Evolutionary conservation across 2,888 invertebrate genomes (phyloP).

Genomic region (Baccha elongata): DNA sequence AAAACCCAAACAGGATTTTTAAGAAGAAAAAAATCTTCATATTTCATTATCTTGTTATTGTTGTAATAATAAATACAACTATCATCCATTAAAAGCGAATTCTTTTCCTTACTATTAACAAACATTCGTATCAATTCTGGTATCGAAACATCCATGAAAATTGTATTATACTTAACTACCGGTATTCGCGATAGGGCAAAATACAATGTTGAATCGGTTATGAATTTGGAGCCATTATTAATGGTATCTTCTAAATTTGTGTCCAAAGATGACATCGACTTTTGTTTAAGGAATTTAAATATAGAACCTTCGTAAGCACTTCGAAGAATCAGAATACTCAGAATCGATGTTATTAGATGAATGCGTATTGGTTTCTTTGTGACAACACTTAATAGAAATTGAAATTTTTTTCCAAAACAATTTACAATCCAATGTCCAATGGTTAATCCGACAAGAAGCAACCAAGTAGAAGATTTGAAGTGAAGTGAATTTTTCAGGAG

Average conservation of each 20-base stretch:
- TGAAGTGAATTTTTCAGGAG: not conserved
- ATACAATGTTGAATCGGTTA: not conserved
- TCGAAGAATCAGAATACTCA: conserved; percentile 52
- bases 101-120: not conserved
- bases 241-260: conserved; percentile 2
- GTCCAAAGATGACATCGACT: conserved; percentile 74
- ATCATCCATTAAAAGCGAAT: not conserved
- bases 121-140: not conserved
- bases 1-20: not conserved
- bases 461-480: not conserved
- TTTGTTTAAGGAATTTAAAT: conserved; percentile 75
- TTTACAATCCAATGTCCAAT: not conserved
- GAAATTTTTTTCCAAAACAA: not conserved
- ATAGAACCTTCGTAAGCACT: conserved; percentile 76
- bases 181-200: not conserved
- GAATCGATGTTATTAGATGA: not conserved
- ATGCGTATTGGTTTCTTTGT: not conserved
- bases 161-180: not conserved
- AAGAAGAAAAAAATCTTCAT: not conserved
- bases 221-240: not conserved
- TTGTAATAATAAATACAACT: not conserved
- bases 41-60: not conserved
- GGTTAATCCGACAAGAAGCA: not conserved
- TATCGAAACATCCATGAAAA: not conserved
- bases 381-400: not conserved